These are phyloP conservation scores for Ichneumoninae sp. DNA, from an alignment of 2,888 invertebrate species.

Conservation along the genomic window DNA sequence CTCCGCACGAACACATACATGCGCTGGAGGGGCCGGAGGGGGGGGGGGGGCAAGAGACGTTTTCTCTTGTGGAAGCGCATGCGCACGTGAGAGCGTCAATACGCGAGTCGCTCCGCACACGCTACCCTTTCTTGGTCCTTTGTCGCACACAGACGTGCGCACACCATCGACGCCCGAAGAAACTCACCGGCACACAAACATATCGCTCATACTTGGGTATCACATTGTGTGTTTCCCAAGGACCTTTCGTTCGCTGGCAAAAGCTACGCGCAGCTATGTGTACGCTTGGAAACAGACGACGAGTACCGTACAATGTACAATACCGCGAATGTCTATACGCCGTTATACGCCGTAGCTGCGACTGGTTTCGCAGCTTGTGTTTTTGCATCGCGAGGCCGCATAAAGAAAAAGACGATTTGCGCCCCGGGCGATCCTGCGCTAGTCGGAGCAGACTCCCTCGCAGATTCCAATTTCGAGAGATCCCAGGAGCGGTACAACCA, in stretches of 20 bases:
- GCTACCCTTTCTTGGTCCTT: slow-evolving; percentile 79
- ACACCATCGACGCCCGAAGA: slow-evolving; percentile 9
- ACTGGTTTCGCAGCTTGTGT: slow-evolving; percentile 60
- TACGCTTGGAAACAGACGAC: neutral
- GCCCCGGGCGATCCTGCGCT: slow-evolving; percentile 63
- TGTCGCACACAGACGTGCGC: slow-evolving; percentile 70
- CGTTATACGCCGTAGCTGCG: slow-evolving; percentile 39
- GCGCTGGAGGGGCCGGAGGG: slow-evolving; percentile 59
- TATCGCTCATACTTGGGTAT: neutral
- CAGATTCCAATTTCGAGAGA: slow-evolving; percentile 67
- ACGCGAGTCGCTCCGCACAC: slow-evolving; percentile 75
- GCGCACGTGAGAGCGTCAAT: slow-evolving; percentile 82
- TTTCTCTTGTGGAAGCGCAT: slow-evolving; percentile 74
- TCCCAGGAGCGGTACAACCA: slow-evolving; percentile 64
- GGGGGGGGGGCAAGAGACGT: slow-evolving; percentile 62
- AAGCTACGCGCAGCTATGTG: neutral
- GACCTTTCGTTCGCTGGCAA: slow-evolving; percentile 10
- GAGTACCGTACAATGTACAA: slow-evolving; percentile 37
- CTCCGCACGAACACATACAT: slow-evolving; percentile 65
- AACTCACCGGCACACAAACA: slow-evolving; percentile 8
- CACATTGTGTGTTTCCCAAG: slow-evolving; percentile 15
- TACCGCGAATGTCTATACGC: slow-evolving; percentile 50
- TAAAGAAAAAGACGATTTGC: slow-evolving; percentile 60
- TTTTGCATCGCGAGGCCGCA: slow-evolving; percentile 51
- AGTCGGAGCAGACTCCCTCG: slow-evolving; percentile 64